phyloP scores from a whole-genome alignment of 2,113 vertebrate genomes.

The Tenebrosternarchus preto region DNA sequence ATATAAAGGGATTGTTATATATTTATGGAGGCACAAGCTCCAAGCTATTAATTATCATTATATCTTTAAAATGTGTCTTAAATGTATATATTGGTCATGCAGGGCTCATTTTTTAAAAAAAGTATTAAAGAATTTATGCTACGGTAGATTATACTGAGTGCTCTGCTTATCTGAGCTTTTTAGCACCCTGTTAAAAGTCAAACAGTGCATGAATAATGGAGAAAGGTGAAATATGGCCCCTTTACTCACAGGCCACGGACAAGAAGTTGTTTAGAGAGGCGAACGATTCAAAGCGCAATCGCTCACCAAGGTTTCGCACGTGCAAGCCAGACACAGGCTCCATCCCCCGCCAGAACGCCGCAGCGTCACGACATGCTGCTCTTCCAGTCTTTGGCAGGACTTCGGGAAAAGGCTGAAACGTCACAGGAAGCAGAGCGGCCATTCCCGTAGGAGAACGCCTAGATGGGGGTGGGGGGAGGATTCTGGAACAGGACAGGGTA shows the following conservation, averaged over 20 bases:
- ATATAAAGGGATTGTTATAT: background rate
- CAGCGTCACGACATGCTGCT: background rate
- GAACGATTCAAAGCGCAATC: conserved; percentile 46
- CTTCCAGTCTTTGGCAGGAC: background rate
- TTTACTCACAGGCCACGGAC: conserved; percentile 38
- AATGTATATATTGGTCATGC: conserved; percentile 55
- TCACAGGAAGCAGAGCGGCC: background rate
- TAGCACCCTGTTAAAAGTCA: conserved; percentile 73
- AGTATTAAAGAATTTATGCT: conserved; percentile 66
- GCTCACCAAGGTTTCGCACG: background rate
- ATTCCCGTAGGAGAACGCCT: background rate
- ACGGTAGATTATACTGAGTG: conserved; percentile 56
- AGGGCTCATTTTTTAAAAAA: conserved; percentile 63
- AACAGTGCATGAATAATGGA: conserved; percentile 66
- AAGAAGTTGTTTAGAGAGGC: conserved; percentile 47
- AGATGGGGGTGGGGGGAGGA: background rate
- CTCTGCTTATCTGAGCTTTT: conserved; percentile 65
- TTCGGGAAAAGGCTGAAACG: background rate
- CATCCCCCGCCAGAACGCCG: too few species aligned
- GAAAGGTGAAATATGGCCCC: conserved; percentile 63
- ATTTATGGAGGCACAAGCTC: background rate
- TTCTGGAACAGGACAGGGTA: background rate
- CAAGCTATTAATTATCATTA: conserved; percentile 10
- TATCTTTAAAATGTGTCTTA: conserved; percentile 4
- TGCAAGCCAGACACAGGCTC: conserved; percentile 4